Evolutionary conservation across 2,797 vertebrate genomes (phyloP), one percentile per base, ranked within the genome.

Genomic region (Diplodus puntazzo): DNA sequence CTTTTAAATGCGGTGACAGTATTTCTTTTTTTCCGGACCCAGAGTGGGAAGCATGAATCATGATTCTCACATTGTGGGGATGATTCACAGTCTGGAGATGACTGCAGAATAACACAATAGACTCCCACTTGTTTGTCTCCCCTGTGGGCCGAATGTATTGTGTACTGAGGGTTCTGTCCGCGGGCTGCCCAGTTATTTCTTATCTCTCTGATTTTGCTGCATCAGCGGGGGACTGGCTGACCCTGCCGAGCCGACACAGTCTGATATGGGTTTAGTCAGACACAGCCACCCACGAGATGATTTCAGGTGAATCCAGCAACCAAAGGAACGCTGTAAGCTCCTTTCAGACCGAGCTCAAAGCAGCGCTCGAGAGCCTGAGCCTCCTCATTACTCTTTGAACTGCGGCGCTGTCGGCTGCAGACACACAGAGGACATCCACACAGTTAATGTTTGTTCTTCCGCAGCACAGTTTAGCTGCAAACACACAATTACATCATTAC

Each of bases 81-180:
- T 88, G 88, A 90, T 60, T 87, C 83, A 83, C 59, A 61, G 81
- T 83, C 79, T 87, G 77, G 64, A 45, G 74, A 77, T 59, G 83
- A 55, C 66, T 69, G 43, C 75, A 77, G 58, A 16, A 10, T 21
- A 2, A 55, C 70, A 81, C 76, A 88, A 84, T 60, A 30, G 67
- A 78, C 50, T 61, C 59, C 21, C 61, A 52, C 50, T 69, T 13
- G 54, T 69, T 45, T 63, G 49, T 73, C 60, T 65, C 23, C 74
- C 54, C 63, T 53, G 79, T 82, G 73, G 77, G 66, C 62, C 79
- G 11, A 66, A 61, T 85, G 70, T 66, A 48, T 82, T 82, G 70
- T 74, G 52, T 62, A 50, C 39, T 14, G 27, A 80, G 43, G 52
- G 75, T 52, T 82, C 10, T 58, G 58, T 73, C 57, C 49, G 59